These are phyloP conservation scores for Pachypanchax playfairii DNA, from an alignment of 2,113 vertebrate genomes.

Conservation along the genomic window DNA sequence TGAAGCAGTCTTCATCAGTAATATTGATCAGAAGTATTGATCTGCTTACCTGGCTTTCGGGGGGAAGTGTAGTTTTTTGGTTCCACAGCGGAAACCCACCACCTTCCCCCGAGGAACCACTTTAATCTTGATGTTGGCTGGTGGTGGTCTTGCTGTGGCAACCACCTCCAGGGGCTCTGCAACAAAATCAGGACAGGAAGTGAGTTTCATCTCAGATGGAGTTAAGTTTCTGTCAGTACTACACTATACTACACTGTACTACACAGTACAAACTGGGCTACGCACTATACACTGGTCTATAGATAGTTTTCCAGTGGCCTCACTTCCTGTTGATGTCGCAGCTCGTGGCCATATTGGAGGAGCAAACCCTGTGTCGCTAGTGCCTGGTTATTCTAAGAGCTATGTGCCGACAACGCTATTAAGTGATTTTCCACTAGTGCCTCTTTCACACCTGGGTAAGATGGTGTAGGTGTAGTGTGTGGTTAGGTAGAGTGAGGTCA, in stretches of 20 bases:
- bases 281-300: no score
- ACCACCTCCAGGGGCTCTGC: constrained; percentile 74
- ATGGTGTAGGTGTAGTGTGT: no score
- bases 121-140: constrained; percentile 77
- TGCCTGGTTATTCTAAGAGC: no score
- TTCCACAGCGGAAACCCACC: constrained; percentile 84
- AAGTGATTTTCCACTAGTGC: no score
- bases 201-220: background rate
- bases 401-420: no score
- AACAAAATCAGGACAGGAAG: constrained; percentile 2
- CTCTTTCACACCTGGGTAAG: no score
- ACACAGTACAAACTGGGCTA: background rate
- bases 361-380: no score
- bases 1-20: background rate
- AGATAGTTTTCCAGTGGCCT: no score
- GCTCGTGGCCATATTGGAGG: no score
- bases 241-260: background rate
- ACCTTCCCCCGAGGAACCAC: constrained; percentile 79
- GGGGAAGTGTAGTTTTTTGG: constrained; percentile 54
- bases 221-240: background rate
- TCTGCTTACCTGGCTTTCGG: constrained; percentile 80
- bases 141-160: constrained; percentile 63
- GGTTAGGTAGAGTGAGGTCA: no score
- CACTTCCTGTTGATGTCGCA: no score
- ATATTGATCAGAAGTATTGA: accelerated